Conservation (phyloP, 1,140 invertebrate species). For the Cyclina sinensis region DNA sequence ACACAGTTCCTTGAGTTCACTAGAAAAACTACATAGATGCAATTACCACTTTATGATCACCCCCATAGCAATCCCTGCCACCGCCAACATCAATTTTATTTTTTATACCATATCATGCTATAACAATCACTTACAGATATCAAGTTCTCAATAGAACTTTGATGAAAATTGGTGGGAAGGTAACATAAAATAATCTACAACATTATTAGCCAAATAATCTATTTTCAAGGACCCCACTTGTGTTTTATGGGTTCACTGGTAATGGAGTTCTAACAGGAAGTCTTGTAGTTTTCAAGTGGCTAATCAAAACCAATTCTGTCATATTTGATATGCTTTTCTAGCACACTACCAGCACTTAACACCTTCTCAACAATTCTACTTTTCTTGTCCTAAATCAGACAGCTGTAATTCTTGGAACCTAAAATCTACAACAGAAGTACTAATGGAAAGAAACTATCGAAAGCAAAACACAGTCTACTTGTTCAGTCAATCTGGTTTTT, state of each 20-base stretch:
- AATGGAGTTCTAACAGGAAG: conserved; percentile 36
- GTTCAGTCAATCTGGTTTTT: too few relatives aligned
- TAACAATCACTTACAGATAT: neutral
- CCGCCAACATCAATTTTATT: too few relatives aligned
- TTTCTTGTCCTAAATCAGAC: neutral
- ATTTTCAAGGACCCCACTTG: conserved; percentile 29
- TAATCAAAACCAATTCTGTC: conserved; percentile 34
- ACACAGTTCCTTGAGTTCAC: too few relatives aligned
- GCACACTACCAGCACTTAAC: conserved; percentile 8
- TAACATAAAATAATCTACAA: neutral
- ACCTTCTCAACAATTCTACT: neutral
- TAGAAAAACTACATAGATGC: too few relatives aligned
- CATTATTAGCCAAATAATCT: conserved; percentile 26
- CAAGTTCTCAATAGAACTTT: neutral
- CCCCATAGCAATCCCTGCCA: neutral
- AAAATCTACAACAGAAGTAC: too few relatives aligned
- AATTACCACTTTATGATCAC: neutral
- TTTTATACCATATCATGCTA: neutral
- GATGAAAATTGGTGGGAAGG: neutral
- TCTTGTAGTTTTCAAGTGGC: conserved; percentile 23
- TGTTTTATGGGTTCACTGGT: conserved; percentile 25
- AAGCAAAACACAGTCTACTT: too few relatives aligned
- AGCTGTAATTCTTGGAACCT: too few relatives aligned
- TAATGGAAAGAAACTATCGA: too few relatives aligned
- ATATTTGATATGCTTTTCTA: neutral